Percentiles rank a stretch among this genome's conserved stretches.
These are phyloP conservation scores for Phocides pigmalion DNA, from an alignment of 1,140 invertebrate genomes.

Conservation along the genomic window DNA sequence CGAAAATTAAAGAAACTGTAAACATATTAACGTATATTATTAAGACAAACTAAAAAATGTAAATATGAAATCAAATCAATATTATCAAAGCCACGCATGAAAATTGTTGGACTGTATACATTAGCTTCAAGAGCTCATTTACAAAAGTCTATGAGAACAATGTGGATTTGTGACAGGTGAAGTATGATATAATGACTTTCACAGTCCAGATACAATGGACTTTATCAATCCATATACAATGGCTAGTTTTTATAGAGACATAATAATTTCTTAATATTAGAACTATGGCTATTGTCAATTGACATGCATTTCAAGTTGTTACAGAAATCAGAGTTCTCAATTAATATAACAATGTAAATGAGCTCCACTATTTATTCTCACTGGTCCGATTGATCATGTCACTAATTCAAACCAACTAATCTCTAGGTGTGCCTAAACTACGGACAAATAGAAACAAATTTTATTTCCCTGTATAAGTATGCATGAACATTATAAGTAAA, in stretches of 20 bases:
- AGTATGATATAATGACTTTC: background rate
- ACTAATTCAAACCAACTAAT: conserved; percentile 8
- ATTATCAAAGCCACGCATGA: background rate
- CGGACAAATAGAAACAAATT: conserved; percentile 6
- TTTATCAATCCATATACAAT: background rate
- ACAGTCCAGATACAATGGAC: background rate
- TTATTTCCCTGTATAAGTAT: conserved; percentile 33
- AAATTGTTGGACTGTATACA: background rate
- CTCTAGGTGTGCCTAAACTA: conserved; percentile 9
- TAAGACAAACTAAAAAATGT: too few relatives aligned
- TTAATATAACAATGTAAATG: conserved; percentile 3
- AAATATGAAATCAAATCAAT: too few relatives aligned
- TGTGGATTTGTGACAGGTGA: background rate
- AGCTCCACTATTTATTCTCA: conserved; percentile 12
- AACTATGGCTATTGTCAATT: background rate
- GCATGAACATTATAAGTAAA: conserved; percentile 8
- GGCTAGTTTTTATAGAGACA: background rate
- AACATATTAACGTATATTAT: too few relatives aligned
- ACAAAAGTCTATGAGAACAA: background rate
- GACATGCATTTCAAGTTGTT: background rate
- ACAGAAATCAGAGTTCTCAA: background rate
- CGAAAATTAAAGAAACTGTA: too few relatives aligned
- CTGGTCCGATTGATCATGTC: conserved; percentile 18
- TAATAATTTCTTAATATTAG: background rate
- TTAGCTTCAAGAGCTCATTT: background rate